Percentiles rank a stretch among this genome's conserved stretches.
phyloP scores from a whole-genome alignment of 1,140 invertebrate species.

The Tetramorium simillimum region DNA sequence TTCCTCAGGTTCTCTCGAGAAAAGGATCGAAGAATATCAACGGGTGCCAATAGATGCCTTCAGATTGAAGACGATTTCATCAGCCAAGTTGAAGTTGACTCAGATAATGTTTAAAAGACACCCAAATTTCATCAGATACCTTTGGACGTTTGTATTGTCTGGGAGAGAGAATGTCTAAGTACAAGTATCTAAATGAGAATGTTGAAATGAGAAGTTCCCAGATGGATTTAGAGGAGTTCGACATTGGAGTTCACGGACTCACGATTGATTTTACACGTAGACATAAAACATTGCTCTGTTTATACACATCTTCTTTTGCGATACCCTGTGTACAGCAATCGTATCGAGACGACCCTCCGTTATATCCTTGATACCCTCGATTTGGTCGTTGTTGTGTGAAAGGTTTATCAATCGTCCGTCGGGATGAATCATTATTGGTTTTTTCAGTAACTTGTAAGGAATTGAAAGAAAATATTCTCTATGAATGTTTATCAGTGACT shows the following conservation, averaged over 20 bases:
- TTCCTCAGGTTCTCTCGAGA: slow-evolving; percentile 38
- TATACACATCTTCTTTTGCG: slow-evolving; percentile 16
- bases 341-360: background rate
- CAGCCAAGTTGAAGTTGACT: background rate
- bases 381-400: slow-evolving; percentile 69
- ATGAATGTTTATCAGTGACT: background rate
- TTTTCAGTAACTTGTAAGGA: background rate
- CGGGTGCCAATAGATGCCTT: background rate
- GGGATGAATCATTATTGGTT: background rate
- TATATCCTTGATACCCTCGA: slow-evolving; percentile 52
- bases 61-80: background rate
- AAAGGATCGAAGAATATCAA: background rate
- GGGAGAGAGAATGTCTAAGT: background rate
- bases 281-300: background rate
- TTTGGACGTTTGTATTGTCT: background rate
- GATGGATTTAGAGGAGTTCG: background rate
- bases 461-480: background rate
- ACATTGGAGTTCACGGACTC: background rate
- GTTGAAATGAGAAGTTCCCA: background rate
- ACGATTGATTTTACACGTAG: background rate
- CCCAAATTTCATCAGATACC: background rate
- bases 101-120: background rate
- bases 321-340: background rate
- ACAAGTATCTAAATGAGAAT: background rate
- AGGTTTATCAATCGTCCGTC: slow-evolving; percentile 65